phyloP scores from a whole-genome alignment of 2,888 invertebrate species.

The Acanthosepion lycidas region DNA sequence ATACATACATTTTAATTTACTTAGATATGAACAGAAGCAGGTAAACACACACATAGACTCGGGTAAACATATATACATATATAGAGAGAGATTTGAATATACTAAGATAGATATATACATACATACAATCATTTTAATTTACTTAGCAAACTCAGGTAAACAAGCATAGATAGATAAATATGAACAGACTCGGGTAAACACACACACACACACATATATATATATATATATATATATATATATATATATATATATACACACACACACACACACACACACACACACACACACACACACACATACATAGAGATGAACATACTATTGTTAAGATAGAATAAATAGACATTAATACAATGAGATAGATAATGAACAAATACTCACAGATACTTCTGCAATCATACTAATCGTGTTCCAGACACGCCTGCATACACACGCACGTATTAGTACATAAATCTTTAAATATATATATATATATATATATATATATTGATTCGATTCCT shows the following conservation, averaged over 20 bases:
- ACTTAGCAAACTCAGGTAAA: not conserved
- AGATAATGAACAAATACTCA: not conserved
- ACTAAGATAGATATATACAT: no score
- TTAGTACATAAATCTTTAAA: no score
- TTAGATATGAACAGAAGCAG: no score
- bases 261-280: no score
- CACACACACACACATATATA: not conserved
- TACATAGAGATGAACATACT: not conserved
- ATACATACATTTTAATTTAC: no score
- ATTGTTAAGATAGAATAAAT: not conserved
- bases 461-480: not conserved
- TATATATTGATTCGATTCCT: not conserved
- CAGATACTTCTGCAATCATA: no score
- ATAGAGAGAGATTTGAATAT: not conserved
- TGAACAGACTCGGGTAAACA: no score
- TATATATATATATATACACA: no score
- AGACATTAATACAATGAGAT: not conserved
- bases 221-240: not conserved
- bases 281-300: not conserved
- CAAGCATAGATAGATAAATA: not conserved
- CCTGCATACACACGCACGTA: no score
- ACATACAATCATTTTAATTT: no score
- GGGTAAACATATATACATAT: not conserved
- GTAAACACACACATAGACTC: no score
- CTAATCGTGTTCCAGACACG: no score